These are phyloP conservation scores for Oncorhynchus keta DNA, from an alignment of 2,113 vertebrate genomes.

Conservation along the genomic window DNA sequence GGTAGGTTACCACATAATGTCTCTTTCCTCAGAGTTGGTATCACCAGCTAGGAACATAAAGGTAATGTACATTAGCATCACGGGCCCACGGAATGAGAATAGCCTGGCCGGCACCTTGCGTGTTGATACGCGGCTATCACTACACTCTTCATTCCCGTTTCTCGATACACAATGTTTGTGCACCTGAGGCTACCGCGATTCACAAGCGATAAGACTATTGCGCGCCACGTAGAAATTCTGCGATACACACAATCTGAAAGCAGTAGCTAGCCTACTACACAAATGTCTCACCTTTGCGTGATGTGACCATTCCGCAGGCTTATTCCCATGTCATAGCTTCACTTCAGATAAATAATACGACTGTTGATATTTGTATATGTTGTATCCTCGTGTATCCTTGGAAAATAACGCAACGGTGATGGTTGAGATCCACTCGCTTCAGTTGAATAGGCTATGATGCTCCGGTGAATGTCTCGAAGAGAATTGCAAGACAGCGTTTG, in stretches of 20 bases:
- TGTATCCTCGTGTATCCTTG: constrained; percentile 22
- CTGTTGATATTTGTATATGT: constrained; percentile 14
- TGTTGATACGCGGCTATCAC: neutral
- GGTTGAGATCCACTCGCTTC: neutral
- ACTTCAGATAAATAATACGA: constrained; percentile 9
- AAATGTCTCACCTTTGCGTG: constrained; percentile 22
- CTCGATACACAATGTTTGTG: no score
- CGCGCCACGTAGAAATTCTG: neutral
- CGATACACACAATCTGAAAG: constrained; percentile 1
- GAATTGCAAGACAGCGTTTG: constrained; percentile 18
- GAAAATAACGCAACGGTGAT: constrained; percentile 6
- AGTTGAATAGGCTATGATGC: neutral
- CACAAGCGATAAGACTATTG: neutral
- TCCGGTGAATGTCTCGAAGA: neutral
- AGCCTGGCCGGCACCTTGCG: neutral
- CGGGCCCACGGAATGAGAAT: neutral
- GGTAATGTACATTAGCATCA: neutral
- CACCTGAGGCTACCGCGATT: neutral
- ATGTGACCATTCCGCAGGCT: constrained; percentile 11
- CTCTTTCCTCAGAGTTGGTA: neutral
- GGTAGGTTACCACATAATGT: neutral
- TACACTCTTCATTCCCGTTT: no score
- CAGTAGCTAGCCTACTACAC: constrained; percentile 6
- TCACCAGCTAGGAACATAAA: neutral
- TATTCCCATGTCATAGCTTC: constrained; percentile 30